Base-by-base conservation (phyloP, 2,888 invertebrate genomes). In the Lymantria monacha region DNA sequence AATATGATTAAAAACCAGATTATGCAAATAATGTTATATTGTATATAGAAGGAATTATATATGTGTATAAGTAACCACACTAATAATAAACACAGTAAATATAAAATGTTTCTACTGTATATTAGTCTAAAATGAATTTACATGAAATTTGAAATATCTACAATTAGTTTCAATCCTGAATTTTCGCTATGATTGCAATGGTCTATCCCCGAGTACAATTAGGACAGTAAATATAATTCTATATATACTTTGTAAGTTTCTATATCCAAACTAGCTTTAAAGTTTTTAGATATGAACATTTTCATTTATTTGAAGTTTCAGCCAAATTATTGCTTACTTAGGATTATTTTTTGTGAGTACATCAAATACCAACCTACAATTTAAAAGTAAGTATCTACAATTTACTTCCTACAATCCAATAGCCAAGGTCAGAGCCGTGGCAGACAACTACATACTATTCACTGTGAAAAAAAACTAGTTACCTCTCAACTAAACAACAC, bases 341-440 rank as follows among this genome's bases (percentile, higher is more conserved):
- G 77, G 83, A 81, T 67, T 57, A 57, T 82, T 89, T 89, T 90
- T 88, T 89, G 85, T 83, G 78, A 83, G 85, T 88, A 88, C 88
- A 87, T 89, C 90, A 85, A 88, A 87, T 83, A 87, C 83, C 85
- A 87, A 89, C 85, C 85, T 83, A 89, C 88, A 89, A 90, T 91
- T 90, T 89, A 85, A 86, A 87, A 85, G 85, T 83, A 87, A 87
- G 87, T 89, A 87, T 84, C 81, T 83, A 88, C 86, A 85, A 80
- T 84, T 88, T 87, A 90, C 91, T 91, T 91, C 91, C 91, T 91
- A 91, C 91, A 91, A 91, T 91, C 83, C 87, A 89, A 87, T 85
- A 87, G 77, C 84, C 91, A 91, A 91, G 91, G 91, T 89, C 90
- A 85, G 70, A 79, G 63, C 74, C 79, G 79, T 80, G 81, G 81